A percentile compares a stretch with the other conserved stretches of the same genome.
phyloP scores from a whole-genome alignment of 2,888 invertebrate genomes.

The Phanerotoma sp. region DNA sequence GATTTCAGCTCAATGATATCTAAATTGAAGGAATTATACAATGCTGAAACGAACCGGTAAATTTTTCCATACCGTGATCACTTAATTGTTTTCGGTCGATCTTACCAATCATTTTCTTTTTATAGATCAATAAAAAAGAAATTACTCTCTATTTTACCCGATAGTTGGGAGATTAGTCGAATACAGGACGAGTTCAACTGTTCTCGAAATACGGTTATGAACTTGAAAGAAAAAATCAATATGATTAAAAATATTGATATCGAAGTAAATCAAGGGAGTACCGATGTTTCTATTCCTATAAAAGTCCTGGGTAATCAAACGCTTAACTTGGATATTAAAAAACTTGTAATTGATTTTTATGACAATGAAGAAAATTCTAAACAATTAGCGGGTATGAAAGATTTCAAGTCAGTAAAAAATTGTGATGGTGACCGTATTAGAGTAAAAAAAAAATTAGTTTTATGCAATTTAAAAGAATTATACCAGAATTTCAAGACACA shows the following conservation, averaged over 20 bases:
- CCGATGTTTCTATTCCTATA: not conserved
- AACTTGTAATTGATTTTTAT: constrained; percentile 3
- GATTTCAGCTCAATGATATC: not conserved
- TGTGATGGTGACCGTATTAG: not conserved
- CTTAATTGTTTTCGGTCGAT: too few relatives aligned
- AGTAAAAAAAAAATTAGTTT: constrained; percentile 1
- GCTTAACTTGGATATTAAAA: not conserved
- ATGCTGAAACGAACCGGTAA: not conserved
- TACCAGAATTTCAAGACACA: not conserved
- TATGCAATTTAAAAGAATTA: constrained; percentile 8
- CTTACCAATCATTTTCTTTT: too few relatives aligned
- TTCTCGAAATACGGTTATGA: not conserved
- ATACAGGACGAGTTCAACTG: not conserved
- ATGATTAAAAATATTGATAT: not conserved
- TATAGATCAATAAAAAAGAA: not conserved
- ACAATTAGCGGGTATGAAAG: not conserved
- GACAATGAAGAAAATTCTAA: not conserved
- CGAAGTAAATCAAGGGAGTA: not conserved
- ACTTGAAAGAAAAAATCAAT: not conserved
- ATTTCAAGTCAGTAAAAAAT: constrained; percentile 5
- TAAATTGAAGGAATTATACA: constrained; percentile 1
- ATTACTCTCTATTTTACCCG: not conserved
- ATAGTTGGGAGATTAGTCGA: not conserved
- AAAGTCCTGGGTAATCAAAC: not conserved
- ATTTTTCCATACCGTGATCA: not conserved